Conservation (phyloP, 2,888 invertebrate species). For the Aethes cnicana region DNA sequence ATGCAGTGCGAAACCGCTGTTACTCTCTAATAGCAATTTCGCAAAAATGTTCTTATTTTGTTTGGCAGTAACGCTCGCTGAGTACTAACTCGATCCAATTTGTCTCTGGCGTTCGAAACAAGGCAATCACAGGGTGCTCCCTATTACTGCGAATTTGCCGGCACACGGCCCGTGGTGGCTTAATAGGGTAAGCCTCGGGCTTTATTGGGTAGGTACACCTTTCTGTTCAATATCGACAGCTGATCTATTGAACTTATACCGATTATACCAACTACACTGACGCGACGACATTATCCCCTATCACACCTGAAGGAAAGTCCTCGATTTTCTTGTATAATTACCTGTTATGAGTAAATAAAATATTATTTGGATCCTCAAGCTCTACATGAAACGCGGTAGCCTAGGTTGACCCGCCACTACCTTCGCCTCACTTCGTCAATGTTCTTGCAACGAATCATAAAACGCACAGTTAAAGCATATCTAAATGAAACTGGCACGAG, state of each 20-base stretch:
- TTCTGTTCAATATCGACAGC: conserved; percentile 52
- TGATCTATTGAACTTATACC: conserved; percentile 52
- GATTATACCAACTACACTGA: no score
- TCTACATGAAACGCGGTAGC: no score
- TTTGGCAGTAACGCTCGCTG: conserved; percentile 56
- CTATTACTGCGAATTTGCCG: conserved; percentile 61
- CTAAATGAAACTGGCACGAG: conserved; percentile 13
- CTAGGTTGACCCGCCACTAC: no score
- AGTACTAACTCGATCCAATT: conserved; percentile 73
- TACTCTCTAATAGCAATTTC: conserved; percentile 20
- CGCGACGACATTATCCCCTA: no score
- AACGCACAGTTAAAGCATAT: background rate
- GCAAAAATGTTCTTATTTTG: conserved; percentile 35
- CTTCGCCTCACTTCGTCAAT: no score
- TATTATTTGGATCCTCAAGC: no score
- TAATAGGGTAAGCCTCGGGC: conserved; percentile 64
- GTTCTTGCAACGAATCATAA: no score
- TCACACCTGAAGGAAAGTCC: no score
- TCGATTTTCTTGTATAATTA: no score
- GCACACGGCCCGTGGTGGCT: conserved; percentile 52
- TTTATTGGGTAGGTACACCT: conserved; percentile 63
- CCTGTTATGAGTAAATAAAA: no score
- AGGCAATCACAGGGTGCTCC: conserved; percentile 67
- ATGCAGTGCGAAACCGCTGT: background rate
- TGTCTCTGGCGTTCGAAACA: conserved; percentile 69